Percentiles rank a stretch among this genome's conserved stretches.
These are phyloP conservation scores for Aleiodes sp. DNA, from an alignment of 1,140 invertebrate species.

Conservation along the genomic window DNA sequence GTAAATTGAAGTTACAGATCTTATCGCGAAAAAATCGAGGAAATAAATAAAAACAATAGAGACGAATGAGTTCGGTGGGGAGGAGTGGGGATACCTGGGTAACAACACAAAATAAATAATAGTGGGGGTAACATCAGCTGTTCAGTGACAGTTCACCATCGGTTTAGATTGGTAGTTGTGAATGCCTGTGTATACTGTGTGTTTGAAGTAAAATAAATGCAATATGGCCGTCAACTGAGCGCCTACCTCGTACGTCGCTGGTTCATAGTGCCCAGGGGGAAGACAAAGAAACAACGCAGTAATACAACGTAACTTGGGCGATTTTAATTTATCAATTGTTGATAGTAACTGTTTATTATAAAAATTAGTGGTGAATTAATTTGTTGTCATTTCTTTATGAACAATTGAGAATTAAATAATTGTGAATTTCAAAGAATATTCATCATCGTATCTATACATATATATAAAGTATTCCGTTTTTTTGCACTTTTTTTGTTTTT, in stretches of 20 bases:
- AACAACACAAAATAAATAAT: slow-evolving; percentile 9
- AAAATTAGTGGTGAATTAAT: too few relatives aligned
- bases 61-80: background rate
- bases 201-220: slow-evolving; percentile 49
- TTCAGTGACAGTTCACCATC: slow-evolving; percentile 62
- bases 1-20: too few relatives aligned
- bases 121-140: slow-evolving; percentile 56
- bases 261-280: slow-evolving; percentile 22
- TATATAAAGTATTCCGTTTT: background rate
- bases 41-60: background rate
- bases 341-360: background rate
- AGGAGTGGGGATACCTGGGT: background rate
- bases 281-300: slow-evolving; percentile 63
- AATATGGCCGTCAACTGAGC: slow-evolving; percentile 63
- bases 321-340: background rate
- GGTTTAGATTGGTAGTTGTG: slow-evolving; percentile 46
- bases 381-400: background rate
- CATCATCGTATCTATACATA: too few relatives aligned
- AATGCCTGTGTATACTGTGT: slow-evolving; percentile 48
- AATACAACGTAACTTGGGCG: slow-evolving; percentile 39
- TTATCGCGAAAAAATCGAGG: background rate
- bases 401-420: background rate
- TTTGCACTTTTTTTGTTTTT: too few relatives aligned
- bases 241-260: slow-evolving; percentile 44
- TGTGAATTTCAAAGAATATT: too few relatives aligned